These are phyloP conservation scores for Poecilus cupreus DNA, from an alignment of 2,888 invertebrate genomes.

Conservation along the genomic window DNA sequence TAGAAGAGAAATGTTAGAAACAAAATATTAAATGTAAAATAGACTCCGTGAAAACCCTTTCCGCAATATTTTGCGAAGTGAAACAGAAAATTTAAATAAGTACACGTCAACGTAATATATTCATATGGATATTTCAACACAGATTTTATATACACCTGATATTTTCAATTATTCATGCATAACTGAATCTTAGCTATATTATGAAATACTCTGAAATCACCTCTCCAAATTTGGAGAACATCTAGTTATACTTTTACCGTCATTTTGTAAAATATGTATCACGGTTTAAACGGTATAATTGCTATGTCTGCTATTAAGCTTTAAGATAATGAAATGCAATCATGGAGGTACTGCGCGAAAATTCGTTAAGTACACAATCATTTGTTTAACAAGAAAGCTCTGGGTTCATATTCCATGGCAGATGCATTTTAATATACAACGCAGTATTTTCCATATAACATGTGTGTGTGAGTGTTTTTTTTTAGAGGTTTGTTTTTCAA, in stretches of 20 bases:
- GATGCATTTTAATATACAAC: background rate
- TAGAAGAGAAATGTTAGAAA: no score
- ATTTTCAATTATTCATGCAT: conserved; percentile 41
- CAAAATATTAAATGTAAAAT: no score
- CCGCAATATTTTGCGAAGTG: background rate
- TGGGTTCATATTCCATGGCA: background rate
- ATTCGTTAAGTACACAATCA: background rate
- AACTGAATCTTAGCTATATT: conserved; percentile 15
- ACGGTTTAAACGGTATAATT: background rate
- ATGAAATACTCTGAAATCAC: conserved; percentile 29
- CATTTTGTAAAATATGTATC: background rate
- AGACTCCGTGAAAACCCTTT: background rate
- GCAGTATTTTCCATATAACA: no score
- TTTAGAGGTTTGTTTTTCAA: no score
- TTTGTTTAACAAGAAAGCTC: background rate
- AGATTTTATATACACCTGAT: background rate
- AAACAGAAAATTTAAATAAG: conserved; percentile 20
- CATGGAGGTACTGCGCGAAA: background rate
- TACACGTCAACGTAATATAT: conserved; percentile 7
- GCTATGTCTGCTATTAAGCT: background rate
- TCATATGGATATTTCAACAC: background rate
- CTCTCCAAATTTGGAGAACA: conserved; percentile 7
- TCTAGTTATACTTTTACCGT: background rate
- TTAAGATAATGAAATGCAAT: background rate
- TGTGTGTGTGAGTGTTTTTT: no score